Percentiles rank a stretch among this genome's conserved stretches.
Conservation (phyloP, 2,113 vertebrate species). For the Chaetodon auriga region DNA sequence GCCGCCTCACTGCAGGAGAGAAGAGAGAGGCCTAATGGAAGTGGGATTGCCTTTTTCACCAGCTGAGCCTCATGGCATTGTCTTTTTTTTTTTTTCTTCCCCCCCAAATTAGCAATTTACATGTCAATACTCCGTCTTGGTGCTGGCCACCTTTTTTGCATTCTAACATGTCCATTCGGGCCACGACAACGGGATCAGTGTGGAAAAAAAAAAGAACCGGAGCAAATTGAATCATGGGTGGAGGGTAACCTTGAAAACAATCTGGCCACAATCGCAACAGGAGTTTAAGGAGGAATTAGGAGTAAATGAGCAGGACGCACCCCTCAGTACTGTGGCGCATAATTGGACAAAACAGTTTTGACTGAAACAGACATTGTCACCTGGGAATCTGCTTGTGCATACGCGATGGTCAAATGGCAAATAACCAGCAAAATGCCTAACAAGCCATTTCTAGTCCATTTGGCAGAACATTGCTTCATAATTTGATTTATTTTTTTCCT, state of each 20-base stretch:
- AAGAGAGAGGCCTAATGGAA: conserved; percentile 75
- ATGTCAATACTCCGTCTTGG: conserved; percentile 41
- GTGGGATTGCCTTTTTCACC: conserved; percentile 70
- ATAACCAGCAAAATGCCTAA: conserved; percentile 47
- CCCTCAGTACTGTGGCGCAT: conserved; percentile 18
- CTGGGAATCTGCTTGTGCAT: conserved; percentile 50
- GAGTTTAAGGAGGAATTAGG: conserved; percentile 67
- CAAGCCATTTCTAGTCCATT: conserved; percentile 59
- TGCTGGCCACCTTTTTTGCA: conserved; percentile 18
- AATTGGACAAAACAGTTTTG: conserved; percentile 63
- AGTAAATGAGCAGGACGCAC: conserved; percentile 61
- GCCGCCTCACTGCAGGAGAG: conserved; percentile 60
- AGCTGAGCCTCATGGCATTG: conserved; percentile 59
- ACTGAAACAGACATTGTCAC: conserved; percentile 59
- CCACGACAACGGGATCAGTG: neutral
- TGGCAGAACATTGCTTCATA: conserved; percentile 49
- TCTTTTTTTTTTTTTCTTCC: conserved; percentile 15
- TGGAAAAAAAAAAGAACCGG: neutral
- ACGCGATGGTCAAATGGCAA: conserved; percentile 55
- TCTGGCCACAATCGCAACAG: conserved; percentile 52
- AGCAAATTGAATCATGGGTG: conserved; percentile 51
- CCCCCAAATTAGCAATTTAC: conserved; percentile 78
- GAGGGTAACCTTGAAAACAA: conserved; percentile 77
- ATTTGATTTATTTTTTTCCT: conserved; percentile 41
- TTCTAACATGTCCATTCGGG: conserved; percentile 51